Conservation (phyloP, 2,888 invertebrate genomes). For the Megaustenia siamemsis region DNA sequence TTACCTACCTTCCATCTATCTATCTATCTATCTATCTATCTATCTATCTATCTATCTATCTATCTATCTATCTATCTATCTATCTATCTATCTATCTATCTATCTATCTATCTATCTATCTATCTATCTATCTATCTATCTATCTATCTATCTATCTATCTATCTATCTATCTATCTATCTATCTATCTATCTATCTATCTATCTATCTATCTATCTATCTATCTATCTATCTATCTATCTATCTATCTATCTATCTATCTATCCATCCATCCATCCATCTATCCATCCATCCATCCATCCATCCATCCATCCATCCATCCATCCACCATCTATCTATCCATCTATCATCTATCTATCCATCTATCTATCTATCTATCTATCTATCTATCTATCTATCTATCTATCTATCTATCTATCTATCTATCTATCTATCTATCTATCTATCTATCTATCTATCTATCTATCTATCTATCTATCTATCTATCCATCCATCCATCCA, state of each 20-base stretch:
- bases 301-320: background rate
- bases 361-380: background rate
- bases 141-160: background rate
- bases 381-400: background rate
- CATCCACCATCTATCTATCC: too few species aligned
- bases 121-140: slow-evolving; percentile 9
- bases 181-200: background rate
- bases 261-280: too few species aligned
- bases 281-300: too few species aligned
- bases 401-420: too few species aligned
- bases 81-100: slow-evolving; percentile 10
- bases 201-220: too few species aligned
- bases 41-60: slow-evolving; percentile 21
- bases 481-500: too few species aligned
- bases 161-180: background rate
- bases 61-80: slow-evolving; percentile 6
- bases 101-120: slow-evolving; percentile 1
- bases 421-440: too few species aligned
- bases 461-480: too few species aligned
- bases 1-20: background rate
- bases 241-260: background rate
- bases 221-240: background rate
- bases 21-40: background rate
- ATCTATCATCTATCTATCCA: too few species aligned
- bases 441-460: too few species aligned